These are phyloP conservation scores for Sinopyrophorus schimmeli DNA, from an alignment of 2,888 invertebrate genomes.

Conservation along the genomic window DNA sequence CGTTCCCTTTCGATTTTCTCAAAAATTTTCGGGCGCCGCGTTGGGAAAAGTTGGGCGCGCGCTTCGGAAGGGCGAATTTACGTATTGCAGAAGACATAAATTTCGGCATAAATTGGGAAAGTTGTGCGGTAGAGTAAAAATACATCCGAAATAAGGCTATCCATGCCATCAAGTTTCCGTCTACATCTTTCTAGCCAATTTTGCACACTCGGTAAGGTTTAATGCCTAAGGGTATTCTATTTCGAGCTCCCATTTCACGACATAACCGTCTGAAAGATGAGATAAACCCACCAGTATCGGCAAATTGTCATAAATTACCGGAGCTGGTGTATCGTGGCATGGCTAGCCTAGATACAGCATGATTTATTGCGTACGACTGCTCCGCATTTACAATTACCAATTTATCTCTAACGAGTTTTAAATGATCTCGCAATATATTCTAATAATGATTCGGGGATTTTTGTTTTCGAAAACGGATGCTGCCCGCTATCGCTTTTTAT, in stretches of 20 bases:
- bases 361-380: slow-evolving; percentile 35
- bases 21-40: no score
- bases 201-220: slow-evolving; percentile 27
- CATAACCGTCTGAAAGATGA: slow-evolving; percentile 29
- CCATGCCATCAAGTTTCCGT: slow-evolving; percentile 24
- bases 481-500: slow-evolving; percentile 1
- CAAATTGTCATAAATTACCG: slow-evolving; percentile 36
- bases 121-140: slow-evolving; percentile 15
- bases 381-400: slow-evolving; percentile 37
- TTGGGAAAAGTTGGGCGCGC: no score
- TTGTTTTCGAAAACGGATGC: slow-evolving; percentile 15
- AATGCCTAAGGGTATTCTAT: slow-evolving; percentile 29
- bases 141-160: slow-evolving; percentile 21
- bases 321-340: slow-evolving; percentile 31
- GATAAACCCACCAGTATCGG: slow-evolving; percentile 34
- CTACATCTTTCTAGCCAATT: slow-evolving; percentile 26
- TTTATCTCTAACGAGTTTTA: slow-evolving; percentile 38
- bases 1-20: no score
- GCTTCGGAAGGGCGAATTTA: no score
- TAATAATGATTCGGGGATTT: slow-evolving; percentile 18
- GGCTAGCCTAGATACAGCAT: slow-evolving; percentile 36
- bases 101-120: slow-evolving; percentile 13
- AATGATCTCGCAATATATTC: slow-evolving; percentile 31
- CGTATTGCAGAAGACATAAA: slow-evolving; percentile 1
- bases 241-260: slow-evolving; percentile 28